Evolutionary conservation across 2,113 vertebrate genomes (phyloP).

Genomic region (Struthidea cinerea): DNA sequence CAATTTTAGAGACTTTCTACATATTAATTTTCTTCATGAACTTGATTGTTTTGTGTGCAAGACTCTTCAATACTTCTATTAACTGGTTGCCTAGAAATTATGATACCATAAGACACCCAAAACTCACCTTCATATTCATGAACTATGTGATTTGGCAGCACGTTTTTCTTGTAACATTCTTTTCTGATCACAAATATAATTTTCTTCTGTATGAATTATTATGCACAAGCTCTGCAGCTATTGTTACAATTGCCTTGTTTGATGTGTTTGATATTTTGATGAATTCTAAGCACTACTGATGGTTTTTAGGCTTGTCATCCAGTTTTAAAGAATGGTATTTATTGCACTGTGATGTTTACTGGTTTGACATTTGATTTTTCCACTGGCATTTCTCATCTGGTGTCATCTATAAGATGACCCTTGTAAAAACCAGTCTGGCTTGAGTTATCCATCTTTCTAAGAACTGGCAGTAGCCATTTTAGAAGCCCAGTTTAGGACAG

Average conservation of each 20-base stretch:
- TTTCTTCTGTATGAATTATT: neutral
- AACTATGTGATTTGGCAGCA: constrained; percentile 1
- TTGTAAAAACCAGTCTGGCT: neutral
- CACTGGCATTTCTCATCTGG: neutral
- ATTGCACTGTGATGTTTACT: neutral
- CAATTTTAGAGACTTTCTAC: neutral
- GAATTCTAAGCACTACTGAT: neutral
- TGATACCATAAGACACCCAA: neutral
- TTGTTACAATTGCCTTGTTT: neutral
- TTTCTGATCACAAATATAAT: neutral
- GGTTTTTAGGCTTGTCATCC: neutral
- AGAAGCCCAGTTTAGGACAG: neutral
- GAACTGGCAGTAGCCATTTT: neutral
- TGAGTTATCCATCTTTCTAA: neutral
- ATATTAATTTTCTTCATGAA: neutral
- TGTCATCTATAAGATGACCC: neutral
- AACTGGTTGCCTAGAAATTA: neutral
- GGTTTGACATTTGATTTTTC: neutral
- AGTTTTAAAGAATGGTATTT: neutral
- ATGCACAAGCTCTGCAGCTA: neutral
- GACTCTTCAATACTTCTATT: neutral
- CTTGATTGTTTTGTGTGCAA: neutral
- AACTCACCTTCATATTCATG: neutral
- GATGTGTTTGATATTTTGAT: neutral
- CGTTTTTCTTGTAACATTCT: neutral